These are phyloP conservation scores for Sylvia atricapilla DNA, from an alignment of 2,113 vertebrate genomes.

Conservation along the genomic window DNA sequence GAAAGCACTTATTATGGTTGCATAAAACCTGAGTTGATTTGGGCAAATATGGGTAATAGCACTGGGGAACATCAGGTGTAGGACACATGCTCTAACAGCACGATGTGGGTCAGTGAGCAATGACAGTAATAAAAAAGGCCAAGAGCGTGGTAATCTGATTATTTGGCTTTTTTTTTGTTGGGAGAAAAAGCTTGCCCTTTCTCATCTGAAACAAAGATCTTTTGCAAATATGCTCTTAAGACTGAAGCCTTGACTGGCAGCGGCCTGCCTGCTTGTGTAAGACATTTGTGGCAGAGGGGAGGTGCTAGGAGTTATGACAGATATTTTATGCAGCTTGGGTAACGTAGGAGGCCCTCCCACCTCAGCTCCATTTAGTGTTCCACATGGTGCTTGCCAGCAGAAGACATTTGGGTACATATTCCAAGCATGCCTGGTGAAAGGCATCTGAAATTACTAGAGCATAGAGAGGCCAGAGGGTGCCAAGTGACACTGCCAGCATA, in stretches of 20 bases:
- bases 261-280: neutral
- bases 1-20: neutral
- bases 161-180: neutral
- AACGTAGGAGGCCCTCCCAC: neutral
- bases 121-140: neutral
- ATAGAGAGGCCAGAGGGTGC: neutral
- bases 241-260: neutral
- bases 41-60: neutral
- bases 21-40: neutral
- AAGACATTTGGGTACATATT: neutral
- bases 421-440: neutral
- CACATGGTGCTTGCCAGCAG: neutral
- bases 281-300: neutral
- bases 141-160: neutral
- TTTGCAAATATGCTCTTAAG: neutral
- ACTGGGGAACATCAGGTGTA: neutral
- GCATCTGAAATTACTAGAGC: neutral
- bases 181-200: neutral
- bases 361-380: neutral
- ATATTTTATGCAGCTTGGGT: neutral
- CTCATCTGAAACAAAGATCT: neutral
- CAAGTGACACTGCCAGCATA: neutral
- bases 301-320: neutral
- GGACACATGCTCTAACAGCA: neutral
- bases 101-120: neutral